Base-by-base conservation (phyloP, 1,140 invertebrate species). In the Euura lappo region DNA sequence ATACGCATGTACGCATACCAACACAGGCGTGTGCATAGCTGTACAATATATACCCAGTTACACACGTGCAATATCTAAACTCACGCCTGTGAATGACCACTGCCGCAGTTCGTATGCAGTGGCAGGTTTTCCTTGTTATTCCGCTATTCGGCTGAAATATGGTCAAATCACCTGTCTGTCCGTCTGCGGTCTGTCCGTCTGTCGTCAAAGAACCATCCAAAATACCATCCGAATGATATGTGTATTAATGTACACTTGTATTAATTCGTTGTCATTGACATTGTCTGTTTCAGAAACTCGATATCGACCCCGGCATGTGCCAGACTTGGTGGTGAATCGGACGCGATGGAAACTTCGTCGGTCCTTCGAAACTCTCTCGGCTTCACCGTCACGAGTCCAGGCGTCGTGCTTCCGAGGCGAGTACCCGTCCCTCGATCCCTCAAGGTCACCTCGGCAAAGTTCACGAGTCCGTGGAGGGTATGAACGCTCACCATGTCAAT, bases 401-500 rank as follows among this genome's bases (percentile, higher is more conserved):
- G 69, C 74, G 77, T 67, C 65, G 73, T 60, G 75, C 73, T 69
- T 78, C 76, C 44, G 71, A 79, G 78, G 73, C 72, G 10, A 47
- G 10, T 71, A 8, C 13, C 51, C 6, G 4, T 60, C 8, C 2
- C 51, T 28, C 28, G 28, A 60, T 60, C 51, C 51, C 65, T 69
- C 42, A 69, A 73, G 77, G 67, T 74, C 71, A 65, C 72, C 69
- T 68, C 73, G 69, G 75, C 80, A 77, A 80, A 77, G 80, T 74
- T 82, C 79, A 82, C 79, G 81, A 80, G 81, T 82, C 81, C 79
- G 74, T 81, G 79, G 74, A 80, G 83, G 86, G 83, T 80, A 88
- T 88, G 86, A 79, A 70, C 82, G 81, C 81, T 86, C 84, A 87
- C 81, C 84, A 87, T 87, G 86, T 85, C 79, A 80, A 80, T 80